These are phyloP conservation scores for Pentalonia nigronervosa DNA, from an alignment of 1,140 invertebrate species.

Conservation along the genomic window DNA sequence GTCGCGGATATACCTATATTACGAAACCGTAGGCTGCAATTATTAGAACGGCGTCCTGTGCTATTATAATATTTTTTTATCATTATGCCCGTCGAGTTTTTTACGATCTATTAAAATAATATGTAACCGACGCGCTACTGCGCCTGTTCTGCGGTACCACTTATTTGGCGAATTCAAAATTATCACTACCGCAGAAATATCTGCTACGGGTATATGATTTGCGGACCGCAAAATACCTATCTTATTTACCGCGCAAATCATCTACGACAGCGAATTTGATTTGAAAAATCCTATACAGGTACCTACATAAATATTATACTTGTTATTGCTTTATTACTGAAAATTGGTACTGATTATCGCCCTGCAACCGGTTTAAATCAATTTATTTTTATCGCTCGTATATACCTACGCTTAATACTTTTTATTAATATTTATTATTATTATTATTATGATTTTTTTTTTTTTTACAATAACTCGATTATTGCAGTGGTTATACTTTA, in stretches of 20 bases:
- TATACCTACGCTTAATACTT: not conserved
- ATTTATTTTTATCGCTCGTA: slow-evolving; percentile 24
- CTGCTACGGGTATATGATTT: not conserved
- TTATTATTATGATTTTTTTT: not conserved
- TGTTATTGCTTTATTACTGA: slow-evolving; percentile 29
- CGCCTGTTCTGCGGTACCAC: not conserved
- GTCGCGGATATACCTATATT: not conserved
- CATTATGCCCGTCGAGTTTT: not conserved
- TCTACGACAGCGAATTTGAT: not conserved
- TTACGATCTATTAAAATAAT: slow-evolving; percentile 23
- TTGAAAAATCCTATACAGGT: not conserved
- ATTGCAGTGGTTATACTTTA: not conserved
- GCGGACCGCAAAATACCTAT: not conserved
- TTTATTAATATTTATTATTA: not conserved
- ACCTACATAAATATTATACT: not conserved
- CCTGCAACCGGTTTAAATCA: slow-evolving; percentile 16
- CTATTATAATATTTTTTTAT: not conserved
- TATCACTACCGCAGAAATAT: not conserved
- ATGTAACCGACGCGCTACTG: not conserved
- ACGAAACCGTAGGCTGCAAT: not conserved
- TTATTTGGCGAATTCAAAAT: not conserved
- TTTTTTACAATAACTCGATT: slow-evolving; percentile 13
- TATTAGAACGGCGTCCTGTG: not conserved
- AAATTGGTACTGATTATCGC: slow-evolving; percentile 29
- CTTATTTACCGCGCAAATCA: not conserved